Evolutionary conservation across 2,888 invertebrate genomes (phyloP), one percentile per base, ranked within the genome.

Genomic region (Agrenia bidenticulata): DNA sequence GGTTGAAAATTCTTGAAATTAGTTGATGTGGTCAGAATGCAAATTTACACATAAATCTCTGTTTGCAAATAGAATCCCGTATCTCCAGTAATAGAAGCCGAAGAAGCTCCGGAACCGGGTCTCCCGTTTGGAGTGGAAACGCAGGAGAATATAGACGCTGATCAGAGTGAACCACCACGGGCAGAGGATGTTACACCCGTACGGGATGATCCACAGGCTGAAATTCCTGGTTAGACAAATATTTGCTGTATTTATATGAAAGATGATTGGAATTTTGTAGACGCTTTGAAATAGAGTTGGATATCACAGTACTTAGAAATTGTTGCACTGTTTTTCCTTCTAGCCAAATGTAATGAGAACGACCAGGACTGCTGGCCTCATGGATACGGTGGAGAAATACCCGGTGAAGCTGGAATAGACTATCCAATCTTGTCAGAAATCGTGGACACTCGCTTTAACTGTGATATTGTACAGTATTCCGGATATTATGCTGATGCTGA

Each of bases 401-500:
- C 73, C 0, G 76, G 76, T 2, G 68, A 63, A 27, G 73, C 70
- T 54, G 76, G 74, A 19, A 62, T 61, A n/a, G 76, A 76, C 50
- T 76, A 76, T 54, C 76, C 76, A 2, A 68, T 70, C 32, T 56
- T 70, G 1, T 51, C 73, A 0, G 64, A 70, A 54, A 74, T 76
- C 17, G 66, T 73, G 1, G 63, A 70, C 17, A 76, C 76, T 0
- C 42, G 57, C 4, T 76, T 76, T 56, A 66, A 69, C 32, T 76
- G 76, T 54, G 66, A 68, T n/a, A 54, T 66, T 21, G 71, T 72
- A 2, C 53, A 63, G 24, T 74, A 66, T 41, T 76, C 76, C 7
- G 76, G 76, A n/a, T 76, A 76, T 26, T 76, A 76, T 39, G 76
- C 74, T 11, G 76, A 76, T 49, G 62, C 72, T 13, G 75, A 76